Conservation (phyloP, 1,140 invertebrate species). For the Drosophila littoralis region DNA sequence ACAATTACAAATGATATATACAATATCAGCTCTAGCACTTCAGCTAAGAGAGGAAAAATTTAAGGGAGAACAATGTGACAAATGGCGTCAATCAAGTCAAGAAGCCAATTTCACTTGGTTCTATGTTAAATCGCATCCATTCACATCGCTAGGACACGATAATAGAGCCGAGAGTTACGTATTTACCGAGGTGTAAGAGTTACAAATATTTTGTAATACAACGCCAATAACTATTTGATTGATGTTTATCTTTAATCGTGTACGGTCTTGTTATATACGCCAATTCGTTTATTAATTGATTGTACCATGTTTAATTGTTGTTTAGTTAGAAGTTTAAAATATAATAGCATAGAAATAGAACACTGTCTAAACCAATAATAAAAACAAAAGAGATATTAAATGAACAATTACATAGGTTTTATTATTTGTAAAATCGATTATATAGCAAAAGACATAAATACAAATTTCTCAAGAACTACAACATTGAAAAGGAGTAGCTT, state of each 20-base stretch:
- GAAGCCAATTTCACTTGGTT: slow-evolving; percentile 9
- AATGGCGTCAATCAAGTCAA: slow-evolving; percentile 10
- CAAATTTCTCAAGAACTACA: slow-evolving; percentile 64
- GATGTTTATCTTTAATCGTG: slow-evolving; percentile 24
- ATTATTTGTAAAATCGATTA: slow-evolving; percentile 28
- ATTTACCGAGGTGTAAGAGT: slow-evolving; percentile 17
- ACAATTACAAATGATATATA: not conserved
- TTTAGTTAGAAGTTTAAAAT: slow-evolving; percentile 10
- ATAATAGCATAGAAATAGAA: slow-evolving; percentile 9
- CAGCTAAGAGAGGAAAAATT: not conserved
- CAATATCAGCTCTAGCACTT: not conserved
- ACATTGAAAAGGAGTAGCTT: slow-evolving; percentile 56
- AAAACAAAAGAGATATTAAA: slow-evolving; percentile 19
- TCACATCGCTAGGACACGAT: slow-evolving; percentile 47
- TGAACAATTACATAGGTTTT: slow-evolving; percentile 11
- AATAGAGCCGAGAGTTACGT: slow-evolving; percentile 13
- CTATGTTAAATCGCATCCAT: slow-evolving; percentile 56
- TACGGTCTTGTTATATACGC: slow-evolving; percentile 37
- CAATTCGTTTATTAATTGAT: slow-evolving; percentile 50
- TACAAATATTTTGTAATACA: slow-evolving; percentile 15
- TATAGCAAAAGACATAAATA: slow-evolving; percentile 37
- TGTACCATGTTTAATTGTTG: slow-evolving; percentile 32
- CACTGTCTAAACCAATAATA: slow-evolving; percentile 21
- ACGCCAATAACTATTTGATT: slow-evolving; percentile 19
- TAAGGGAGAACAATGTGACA: not conserved